Evolutionary conservation across 2,113 vertebrate species (phyloP).

Genomic region (Boulengeromyrus knoepffleri): DNA sequence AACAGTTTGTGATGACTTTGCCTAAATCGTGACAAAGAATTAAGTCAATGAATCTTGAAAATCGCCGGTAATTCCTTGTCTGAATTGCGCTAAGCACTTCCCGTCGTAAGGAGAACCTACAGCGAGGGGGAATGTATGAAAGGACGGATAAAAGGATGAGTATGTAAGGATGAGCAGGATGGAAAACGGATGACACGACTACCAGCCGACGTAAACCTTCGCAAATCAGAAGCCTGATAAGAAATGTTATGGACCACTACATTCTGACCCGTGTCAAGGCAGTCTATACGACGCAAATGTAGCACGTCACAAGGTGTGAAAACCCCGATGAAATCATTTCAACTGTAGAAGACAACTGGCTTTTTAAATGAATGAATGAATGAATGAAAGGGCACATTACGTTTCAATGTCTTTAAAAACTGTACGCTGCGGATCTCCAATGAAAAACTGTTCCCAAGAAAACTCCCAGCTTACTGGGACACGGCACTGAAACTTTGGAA

Average conservation of each 20-base stretch:
- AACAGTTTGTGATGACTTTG: background rate
- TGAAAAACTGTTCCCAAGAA: background rate
- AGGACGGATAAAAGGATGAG: background rate
- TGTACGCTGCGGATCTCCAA: background rate
- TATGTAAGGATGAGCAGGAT: background rate
- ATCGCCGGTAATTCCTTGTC: background rate
- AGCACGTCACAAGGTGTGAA: background rate
- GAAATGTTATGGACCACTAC: constrained; percentile 29
- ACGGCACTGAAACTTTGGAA: background rate
- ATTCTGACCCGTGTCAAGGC: constrained; percentile 23
- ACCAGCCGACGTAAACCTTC: background rate
- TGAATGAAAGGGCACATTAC: constrained; percentile 21
- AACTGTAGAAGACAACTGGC: constrained; percentile 17
- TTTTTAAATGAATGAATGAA: background rate
- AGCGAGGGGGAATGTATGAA: background rate
- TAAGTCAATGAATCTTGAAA: background rate
- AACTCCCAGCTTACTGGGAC: constrained; percentile 13
- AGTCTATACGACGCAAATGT: background rate
- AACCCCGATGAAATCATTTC: constrained; percentile 20
- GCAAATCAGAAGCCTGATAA: background rate
- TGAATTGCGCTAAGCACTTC: background rate
- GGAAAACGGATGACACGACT: background rate
- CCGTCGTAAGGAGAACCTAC: background rate
- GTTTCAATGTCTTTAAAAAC: constrained; percentile 14
- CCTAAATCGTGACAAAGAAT: background rate